phyloP scores from a whole-genome alignment of 2,888 invertebrate species.

The Strigamia transsilvanica region DNA sequence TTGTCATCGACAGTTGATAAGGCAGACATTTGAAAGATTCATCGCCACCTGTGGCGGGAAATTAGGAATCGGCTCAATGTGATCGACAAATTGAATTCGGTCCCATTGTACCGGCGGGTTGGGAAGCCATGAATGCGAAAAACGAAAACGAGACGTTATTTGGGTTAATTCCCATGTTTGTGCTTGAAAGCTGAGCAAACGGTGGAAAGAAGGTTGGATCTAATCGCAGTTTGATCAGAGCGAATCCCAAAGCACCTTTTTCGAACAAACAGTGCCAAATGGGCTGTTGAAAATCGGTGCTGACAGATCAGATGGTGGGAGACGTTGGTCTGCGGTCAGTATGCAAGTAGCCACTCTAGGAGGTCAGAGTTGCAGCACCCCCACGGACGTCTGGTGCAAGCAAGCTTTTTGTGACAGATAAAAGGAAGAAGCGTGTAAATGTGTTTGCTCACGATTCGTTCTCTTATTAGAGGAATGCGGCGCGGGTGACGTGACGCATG shows the following conservation, averaged over 20 bases:
- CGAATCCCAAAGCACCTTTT: neutral
- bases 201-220: neutral
- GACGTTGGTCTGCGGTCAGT: slow-evolving; percentile 3
- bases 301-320: slow-evolving; percentile 1
- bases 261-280: slow-evolving; percentile 23
- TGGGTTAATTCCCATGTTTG: slow-evolving; percentile 9
- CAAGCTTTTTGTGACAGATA: neutral
- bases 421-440: slow-evolving; percentile 29
- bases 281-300: slow-evolving; percentile 17
- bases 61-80: too few relatives aligned
- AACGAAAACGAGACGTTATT: neutral
- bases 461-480: slow-evolving; percentile 17
- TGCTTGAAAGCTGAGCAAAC: neutral
- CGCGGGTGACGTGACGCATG: slow-evolving; percentile 2
- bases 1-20: neutral
- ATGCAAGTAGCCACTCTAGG: slow-evolving; percentile 38
- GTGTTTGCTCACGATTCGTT: slow-evolving; percentile 31
- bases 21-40: neutral
- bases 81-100: neutral
- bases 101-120: neutral
- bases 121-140: neutral
- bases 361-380: slow-evolving; percentile 21
- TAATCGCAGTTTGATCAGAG: slow-evolving; percentile 12
- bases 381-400: slow-evolving; percentile 11
- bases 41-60: neutral